Conservation (phyloP, 2,888 invertebrate species). For the Caenorhabditis afra region DNA sequence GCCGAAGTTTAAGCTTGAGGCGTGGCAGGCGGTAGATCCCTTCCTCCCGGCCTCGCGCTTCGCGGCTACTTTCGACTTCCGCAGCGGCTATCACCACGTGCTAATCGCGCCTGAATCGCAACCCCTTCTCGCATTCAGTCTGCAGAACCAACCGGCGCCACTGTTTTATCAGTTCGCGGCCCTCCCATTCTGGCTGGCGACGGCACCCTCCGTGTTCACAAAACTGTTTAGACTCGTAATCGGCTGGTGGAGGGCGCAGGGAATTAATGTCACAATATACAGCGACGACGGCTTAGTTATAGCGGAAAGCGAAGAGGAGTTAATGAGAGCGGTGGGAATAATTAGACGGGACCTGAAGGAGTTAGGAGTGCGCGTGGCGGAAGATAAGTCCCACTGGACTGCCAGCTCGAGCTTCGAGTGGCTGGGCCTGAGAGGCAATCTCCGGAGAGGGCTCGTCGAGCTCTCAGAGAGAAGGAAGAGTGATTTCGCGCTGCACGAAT, state of each 20-base stretch:
- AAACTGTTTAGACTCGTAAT: slow-evolving; percentile 12
- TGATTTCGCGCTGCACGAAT: neutral
- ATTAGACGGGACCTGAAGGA: slow-evolving; percentile 7
- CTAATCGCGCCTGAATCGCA: neutral
- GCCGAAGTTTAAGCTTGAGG: slow-evolving; percentile 5
- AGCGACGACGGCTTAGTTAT: slow-evolving; percentile 17
- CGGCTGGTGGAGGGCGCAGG: slow-evolving; percentile 1
- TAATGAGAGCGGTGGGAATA: neutral
- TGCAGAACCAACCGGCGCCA: neutral
- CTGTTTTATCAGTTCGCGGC: slow-evolving; percentile 6
- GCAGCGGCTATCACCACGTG: slow-evolving; percentile 15
- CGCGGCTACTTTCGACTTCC: slow-evolving; percentile 21
- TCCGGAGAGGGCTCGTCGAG: neutral
- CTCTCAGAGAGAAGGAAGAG: neutral
- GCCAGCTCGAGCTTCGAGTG: neutral
- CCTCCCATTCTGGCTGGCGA: slow-evolving; percentile 6
- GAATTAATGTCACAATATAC: slow-evolving; percentile 9
- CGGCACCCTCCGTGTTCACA: slow-evolving; percentile 22
- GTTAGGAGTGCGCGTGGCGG: slow-evolving; percentile 4
- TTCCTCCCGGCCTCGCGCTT: neutral
- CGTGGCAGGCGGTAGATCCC: slow-evolving; percentile 5
- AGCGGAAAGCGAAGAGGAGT: neutral
- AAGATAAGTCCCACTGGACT: slow-evolving; percentile 16
- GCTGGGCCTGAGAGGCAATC: slow-evolving; percentile 8
- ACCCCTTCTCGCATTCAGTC: neutral